phyloP scores from a whole-genome alignment of 2,113 vertebrate genomes.

The Zosterops hypoxanthus region DNA sequence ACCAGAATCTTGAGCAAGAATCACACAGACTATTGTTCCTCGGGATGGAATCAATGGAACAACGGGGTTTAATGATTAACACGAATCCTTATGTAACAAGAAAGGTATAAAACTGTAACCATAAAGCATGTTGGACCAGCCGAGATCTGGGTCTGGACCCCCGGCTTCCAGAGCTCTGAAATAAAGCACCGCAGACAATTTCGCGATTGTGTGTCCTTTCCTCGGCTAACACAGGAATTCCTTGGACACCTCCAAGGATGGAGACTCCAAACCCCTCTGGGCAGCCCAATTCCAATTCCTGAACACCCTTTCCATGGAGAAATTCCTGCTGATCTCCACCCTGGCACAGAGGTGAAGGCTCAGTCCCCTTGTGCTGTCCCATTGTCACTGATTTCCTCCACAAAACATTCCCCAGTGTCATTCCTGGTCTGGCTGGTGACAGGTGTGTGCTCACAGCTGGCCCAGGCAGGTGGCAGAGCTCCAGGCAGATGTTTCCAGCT shows the following conservation, averaged over 20 bases:
- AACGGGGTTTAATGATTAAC: too few relatives aligned
- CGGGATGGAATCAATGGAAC: too few relatives aligned
- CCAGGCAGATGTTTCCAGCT: not conserved
- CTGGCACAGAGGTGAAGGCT: not conserved
- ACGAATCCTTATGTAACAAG: too few relatives aligned
- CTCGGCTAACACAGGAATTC: too few relatives aligned
- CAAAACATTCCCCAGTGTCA: accelerated
- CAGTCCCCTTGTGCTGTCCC: not conserved
- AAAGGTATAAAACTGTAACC: too few relatives aligned
- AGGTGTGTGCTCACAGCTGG: not conserved
- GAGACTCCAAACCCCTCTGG: not conserved
- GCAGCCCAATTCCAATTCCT: accelerated
- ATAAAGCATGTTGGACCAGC: too few relatives aligned
- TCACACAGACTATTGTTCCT: too few relatives aligned
- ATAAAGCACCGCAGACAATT: too few relatives aligned
- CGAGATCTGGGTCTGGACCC: too few relatives aligned
- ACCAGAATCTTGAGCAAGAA: too few relatives aligned
- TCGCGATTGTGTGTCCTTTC: too few relatives aligned
- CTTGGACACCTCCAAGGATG: not conserved
- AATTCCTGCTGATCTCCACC: not conserved
- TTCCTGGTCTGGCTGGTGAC: not conserved
- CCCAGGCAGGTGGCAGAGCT: not conserved
- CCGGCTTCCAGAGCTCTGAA: too few relatives aligned
- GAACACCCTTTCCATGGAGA: accelerated
- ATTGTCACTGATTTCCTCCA: not conserved